These are phyloP conservation scores for Drosophila paulistorum DNA, from an alignment of 1,140 invertebrate species.

Conservation along the genomic window DNA sequence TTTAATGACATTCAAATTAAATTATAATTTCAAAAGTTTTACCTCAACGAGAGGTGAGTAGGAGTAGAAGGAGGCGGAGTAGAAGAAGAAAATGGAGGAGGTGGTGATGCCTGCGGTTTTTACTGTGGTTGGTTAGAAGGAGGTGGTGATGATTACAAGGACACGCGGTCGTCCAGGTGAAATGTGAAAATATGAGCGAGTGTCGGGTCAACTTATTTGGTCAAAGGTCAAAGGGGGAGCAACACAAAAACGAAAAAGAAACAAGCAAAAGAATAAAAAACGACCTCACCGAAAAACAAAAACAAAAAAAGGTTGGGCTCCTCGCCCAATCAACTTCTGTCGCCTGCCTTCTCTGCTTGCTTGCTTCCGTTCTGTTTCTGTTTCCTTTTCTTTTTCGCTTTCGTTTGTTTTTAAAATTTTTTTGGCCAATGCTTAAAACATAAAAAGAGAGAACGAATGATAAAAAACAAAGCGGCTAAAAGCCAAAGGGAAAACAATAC, in stretches of 20 bases:
- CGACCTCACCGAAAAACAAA: slow-evolving; percentile 15
- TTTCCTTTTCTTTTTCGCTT: slow-evolving; percentile 59
- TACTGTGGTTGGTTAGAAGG: neutral
- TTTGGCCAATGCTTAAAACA: slow-evolving; percentile 58
- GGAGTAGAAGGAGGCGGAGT: neutral
- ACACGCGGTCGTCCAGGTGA: slow-evolving; percentile 61
- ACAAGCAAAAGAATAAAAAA: slow-evolving; percentile 2
- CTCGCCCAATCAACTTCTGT: slow-evolving; percentile 12
- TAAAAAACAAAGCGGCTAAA: slow-evolving; percentile 60
- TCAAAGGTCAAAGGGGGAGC: slow-evolving; percentile 45
- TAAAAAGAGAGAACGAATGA: slow-evolving; percentile 50
- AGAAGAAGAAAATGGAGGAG: neutral
- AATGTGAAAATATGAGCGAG: slow-evolving; percentile 12
- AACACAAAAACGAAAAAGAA: slow-evolving; percentile 19
- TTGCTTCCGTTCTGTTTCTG: slow-evolving; percentile 16
- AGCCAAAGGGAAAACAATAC: slow-evolving; percentile 75
- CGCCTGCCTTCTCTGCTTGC: neutral
- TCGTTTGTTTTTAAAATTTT: slow-evolving; percentile 74
- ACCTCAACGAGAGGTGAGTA: slow-evolving; percentile 7
- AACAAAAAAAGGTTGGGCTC: slow-evolving; percentile 55
- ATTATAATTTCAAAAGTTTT: slow-evolving; percentile 81
- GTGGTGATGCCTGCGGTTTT: slow-evolving; percentile 21
- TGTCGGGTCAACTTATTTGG: slow-evolving; percentile 49
- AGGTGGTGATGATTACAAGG: slow-evolving; percentile 65
- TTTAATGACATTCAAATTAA: slow-evolving; percentile 80